Percentiles rank a stretch among this genome's conserved stretches.
Evolutionary conservation across 1,140 invertebrate species (phyloP).

Genomic region (Copidosoma floridanum): DNA sequence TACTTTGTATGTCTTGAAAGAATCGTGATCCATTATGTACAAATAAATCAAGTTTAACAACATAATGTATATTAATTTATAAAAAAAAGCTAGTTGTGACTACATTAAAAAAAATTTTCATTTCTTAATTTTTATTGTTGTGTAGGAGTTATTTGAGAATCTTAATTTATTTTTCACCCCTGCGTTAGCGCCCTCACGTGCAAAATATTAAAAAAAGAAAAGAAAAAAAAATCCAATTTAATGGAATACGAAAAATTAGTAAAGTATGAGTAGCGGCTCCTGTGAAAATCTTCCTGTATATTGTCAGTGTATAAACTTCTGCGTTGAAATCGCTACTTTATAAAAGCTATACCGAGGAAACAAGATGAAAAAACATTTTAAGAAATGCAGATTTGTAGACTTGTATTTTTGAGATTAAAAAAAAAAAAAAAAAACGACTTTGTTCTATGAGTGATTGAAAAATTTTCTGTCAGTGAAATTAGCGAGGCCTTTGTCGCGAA

Average conservation of each 20-base stretch:
- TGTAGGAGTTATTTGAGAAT: constrained; percentile 17
- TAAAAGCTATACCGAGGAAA: constrained; percentile 12
- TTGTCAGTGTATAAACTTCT: constrained; percentile 26
- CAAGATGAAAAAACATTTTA: constrained; percentile 2
- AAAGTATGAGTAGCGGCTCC: constrained; percentile 13
- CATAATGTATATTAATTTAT: constrained; percentile 27
- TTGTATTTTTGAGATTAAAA: constrained; percentile 25
- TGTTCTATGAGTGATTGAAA: constrained; percentile 7
- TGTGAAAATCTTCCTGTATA: constrained; percentile 27
- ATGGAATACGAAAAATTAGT: too few relatives aligned
- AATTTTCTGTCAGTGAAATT: constrained; percentile 10
- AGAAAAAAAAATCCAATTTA: not conserved
- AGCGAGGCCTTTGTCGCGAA: constrained; percentile 42
- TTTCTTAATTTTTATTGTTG: constrained; percentile 18
- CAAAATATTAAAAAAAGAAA: not conserved
- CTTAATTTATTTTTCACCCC: constrained; percentile 19
- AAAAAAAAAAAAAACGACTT: constrained; percentile 23
- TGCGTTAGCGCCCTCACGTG: constrained; percentile 9
- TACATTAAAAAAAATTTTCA: too few relatives aligned
- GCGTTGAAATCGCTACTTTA: constrained; percentile 18
- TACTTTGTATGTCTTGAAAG: constrained; percentile 23
- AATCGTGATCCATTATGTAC: constrained; percentile 20
- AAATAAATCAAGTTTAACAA: constrained; percentile 23
- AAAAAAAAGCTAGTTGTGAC: constrained; percentile 11
- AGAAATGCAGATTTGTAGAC: constrained; percentile 14